phyloP scores from a whole-genome alignment of 2,888 invertebrate genomes.

The Sphaerophoria rueppellii region DNA sequence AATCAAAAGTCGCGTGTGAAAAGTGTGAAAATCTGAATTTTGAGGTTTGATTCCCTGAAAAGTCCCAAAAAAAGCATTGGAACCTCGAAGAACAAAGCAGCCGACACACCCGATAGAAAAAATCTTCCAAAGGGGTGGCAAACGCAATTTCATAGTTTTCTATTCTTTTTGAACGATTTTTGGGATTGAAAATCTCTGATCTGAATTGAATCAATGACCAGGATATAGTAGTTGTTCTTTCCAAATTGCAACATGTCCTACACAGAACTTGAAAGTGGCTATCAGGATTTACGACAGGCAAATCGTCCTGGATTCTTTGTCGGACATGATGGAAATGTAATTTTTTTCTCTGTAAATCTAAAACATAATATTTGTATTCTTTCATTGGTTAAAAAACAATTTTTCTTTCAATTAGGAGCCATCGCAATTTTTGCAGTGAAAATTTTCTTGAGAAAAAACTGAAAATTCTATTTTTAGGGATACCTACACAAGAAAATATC shows the following conservation, averaged over 20 bases:
- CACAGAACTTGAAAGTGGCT: conserved; percentile 95
- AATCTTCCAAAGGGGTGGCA: conserved; percentile 28
- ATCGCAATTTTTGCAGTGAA: conserved; percentile 4
- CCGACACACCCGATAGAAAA: conserved; percentile 9
- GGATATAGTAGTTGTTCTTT: conserved; percentile 21
- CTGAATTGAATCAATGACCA: conserved; percentile 35
- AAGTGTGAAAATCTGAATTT: background rate
- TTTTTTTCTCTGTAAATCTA: conserved; percentile 73
- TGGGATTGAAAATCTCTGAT: conserved; percentile 10
- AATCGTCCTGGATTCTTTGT: conserved; percentile 88
- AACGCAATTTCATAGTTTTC: conserved; percentile 41
- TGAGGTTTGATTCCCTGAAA: conserved; percentile 1
- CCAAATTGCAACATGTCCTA: conserved; percentile 87
- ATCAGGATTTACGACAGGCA: conserved; percentile 92
- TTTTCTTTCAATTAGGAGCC: conserved; percentile 12
- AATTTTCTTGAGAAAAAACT: conserved; percentile 30
- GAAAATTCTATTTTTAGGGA: conserved; percentile 20
- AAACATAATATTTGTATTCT: conserved; percentile 35
- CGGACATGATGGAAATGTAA: conserved; percentile 87
- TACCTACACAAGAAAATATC: conserved; percentile 40
- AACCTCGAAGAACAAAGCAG: background rate
- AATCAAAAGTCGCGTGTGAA: background rate
- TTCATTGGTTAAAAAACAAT: conserved; percentile 57
- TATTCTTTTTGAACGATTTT: conserved; percentile 16
- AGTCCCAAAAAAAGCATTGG: background rate